Percentiles rank a stretch among this genome's conserved stretches.
phyloP scores from a whole-genome alignment of 2,113 vertebrate genomes.

The Malaclemys terrapin region DNA sequence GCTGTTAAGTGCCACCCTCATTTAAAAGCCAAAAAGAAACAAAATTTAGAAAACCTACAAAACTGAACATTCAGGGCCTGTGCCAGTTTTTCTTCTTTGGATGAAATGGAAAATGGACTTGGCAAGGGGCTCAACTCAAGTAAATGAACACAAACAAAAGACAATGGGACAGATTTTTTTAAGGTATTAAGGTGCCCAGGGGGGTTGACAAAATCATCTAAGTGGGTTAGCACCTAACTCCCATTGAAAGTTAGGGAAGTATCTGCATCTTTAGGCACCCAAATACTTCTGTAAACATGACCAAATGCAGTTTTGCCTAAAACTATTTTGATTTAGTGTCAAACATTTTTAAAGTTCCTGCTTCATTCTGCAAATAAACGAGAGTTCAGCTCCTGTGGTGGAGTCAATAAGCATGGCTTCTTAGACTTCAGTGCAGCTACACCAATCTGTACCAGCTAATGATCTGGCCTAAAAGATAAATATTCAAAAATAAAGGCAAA shows the following conservation, averaged over 20 bases:
- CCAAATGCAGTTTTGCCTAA: not conserved
- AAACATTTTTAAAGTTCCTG: not conserved
- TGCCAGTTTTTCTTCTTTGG: slow-evolving; percentile 3
- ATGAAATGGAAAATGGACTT: not conserved
- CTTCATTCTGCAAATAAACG: not conserved
- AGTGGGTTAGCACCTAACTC: not conserved
- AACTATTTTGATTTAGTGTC: not conserved
- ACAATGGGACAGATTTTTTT: not conserved
- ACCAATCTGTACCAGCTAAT: not conserved
- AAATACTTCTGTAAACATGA: not conserved
- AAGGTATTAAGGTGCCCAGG: not conserved
- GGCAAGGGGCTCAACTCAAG: not conserved
- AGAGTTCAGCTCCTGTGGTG: not conserved
- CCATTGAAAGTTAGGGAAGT: not conserved
- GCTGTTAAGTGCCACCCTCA: not conserved
- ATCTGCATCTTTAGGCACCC: not conserved
- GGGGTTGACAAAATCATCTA: not conserved
- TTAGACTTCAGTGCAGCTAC: not conserved
- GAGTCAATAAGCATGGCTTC: not conserved
- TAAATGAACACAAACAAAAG: not conserved
- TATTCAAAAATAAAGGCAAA: not conserved
- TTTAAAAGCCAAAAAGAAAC: not conserved
- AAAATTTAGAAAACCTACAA: not conserved
- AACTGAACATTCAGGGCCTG: not conserved
- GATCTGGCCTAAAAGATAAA: not conserved